These are phyloP conservation scores for Champsocephalus gunnari DNA, from an alignment of 2,797 vertebrate genomes.

Conservation along the genomic window DNA sequence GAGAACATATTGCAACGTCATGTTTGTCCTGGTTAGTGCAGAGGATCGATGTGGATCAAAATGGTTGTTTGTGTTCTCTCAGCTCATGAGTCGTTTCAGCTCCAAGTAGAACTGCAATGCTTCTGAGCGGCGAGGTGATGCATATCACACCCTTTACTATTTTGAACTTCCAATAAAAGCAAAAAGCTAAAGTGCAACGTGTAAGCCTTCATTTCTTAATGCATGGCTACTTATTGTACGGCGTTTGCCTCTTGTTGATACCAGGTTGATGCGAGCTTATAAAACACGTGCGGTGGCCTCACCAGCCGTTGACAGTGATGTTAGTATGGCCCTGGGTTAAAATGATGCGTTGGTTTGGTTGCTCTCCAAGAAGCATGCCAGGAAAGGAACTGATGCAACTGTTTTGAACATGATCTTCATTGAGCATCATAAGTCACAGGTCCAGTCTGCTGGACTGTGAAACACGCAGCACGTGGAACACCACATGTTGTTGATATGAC, in stretches of 20 bases:
- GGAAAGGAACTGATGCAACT: not conserved
- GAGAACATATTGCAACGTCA: not conserved
- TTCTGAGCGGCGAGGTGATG: not conserved
- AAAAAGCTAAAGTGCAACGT: not conserved
- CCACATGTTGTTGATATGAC: not conserved
- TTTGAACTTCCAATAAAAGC: not conserved
- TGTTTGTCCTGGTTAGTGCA: not conserved
- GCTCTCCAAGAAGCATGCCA: not conserved
- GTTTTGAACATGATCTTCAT: not conserved
- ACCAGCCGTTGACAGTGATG: not conserved
- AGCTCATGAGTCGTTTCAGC: not conserved
- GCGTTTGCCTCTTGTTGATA: not conserved
- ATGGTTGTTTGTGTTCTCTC: not conserved
- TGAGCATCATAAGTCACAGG: not conserved
- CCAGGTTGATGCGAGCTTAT: not conserved
- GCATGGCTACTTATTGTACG: not conserved
- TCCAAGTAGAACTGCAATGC: rapidly evolving
- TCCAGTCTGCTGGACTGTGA: too few species aligned
- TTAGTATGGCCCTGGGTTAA: too few species aligned
- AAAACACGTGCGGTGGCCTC: not conserved
- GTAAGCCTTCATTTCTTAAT: not conserved
- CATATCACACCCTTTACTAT: not conserved
- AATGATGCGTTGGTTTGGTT: not conserved
- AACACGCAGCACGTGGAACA: not conserved
- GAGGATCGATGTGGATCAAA: not conserved